Evolutionary conservation across 2,113 vertebrate species (phyloP).

Genomic region (Vombatus ursinus): DNA sequence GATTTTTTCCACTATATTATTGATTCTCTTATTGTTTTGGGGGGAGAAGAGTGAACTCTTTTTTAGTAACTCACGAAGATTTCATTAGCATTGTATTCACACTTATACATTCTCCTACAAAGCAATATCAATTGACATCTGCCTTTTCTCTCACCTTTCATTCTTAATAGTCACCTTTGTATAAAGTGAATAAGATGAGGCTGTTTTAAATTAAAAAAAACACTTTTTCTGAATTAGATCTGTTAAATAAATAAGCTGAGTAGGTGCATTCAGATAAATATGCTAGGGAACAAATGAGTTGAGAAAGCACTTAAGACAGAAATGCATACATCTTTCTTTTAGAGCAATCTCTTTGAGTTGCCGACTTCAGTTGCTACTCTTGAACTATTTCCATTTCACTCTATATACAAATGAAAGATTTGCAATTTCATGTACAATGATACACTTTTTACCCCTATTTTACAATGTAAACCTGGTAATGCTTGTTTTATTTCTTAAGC

Average conservation of each 20-base stretch:
- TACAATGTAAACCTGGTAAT: too few relatives aligned
- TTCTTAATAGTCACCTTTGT: neutral
- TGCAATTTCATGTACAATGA: too few relatives aligned
- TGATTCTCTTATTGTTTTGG: neutral
- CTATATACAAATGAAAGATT: neutral
- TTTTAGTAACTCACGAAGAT: neutral
- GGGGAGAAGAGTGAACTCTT: neutral
- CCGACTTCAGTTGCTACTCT: neutral
- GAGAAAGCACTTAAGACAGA: neutral
- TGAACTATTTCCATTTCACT: neutral
- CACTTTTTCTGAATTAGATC: neutral
- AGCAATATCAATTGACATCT: neutral
- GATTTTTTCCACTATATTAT: neutral
- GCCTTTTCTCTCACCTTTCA: slow-evolving; percentile 43
- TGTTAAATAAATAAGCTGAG: neutral
- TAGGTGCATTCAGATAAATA: neutral
- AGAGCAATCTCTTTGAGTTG: neutral
- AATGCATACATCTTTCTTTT: neutral
- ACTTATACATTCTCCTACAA: neutral
- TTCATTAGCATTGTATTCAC: neutral
- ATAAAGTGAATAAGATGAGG: neutral
- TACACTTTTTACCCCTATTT: too few relatives aligned
- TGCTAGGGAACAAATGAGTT: neutral
- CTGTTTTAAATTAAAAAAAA: neutral
- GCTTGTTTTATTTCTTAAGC: too few relatives aligned